phyloP scores from a whole-genome alignment of 2,888 invertebrate species.

The Anoncus sp. region DNA sequence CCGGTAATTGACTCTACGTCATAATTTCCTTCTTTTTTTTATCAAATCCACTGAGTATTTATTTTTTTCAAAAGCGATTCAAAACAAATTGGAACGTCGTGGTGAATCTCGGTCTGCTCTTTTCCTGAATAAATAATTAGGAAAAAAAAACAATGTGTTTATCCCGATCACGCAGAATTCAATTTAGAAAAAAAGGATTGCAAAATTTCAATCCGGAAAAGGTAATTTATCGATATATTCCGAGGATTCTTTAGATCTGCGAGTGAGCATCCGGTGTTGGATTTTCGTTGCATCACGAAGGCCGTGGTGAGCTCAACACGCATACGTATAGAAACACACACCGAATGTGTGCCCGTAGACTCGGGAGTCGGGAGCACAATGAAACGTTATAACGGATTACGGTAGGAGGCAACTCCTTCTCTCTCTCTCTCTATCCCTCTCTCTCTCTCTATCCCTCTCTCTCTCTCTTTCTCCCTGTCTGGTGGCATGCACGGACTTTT shows the following conservation, averaged over 20 bases:
- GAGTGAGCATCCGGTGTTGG: conserved; percentile 25
- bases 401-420: too few species aligned
- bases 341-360: conserved; percentile 7
- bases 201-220: too few species aligned
- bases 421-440: not conserved
- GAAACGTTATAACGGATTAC: conserved; percentile 75
- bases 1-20: too few species aligned
- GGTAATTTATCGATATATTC: not conserved
- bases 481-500: conserved; percentile 44
- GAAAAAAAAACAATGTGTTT: too few species aligned
- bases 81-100: too few species aligned
- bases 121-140: too few species aligned
- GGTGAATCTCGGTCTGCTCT: too few species aligned
- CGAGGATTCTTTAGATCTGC: not conserved
- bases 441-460: not conserved
- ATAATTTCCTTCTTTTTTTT: too few species aligned
- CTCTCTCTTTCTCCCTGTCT: not conserved
- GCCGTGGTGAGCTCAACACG: conserved; percentile 21
- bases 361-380: conserved; percentile 67
- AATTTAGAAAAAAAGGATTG: too few species aligned
- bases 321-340: conserved; percentile 12
- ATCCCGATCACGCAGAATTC: too few species aligned
- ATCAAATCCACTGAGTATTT: too few species aligned
- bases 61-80: too few species aligned
- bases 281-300: conserved; percentile 63